Percentiles rank a stretch among this genome's conserved stretches.
These are phyloP conservation scores for Piaya cayana DNA, from an alignment of 2,113 vertebrate species.

Conservation along the genomic window DNA sequence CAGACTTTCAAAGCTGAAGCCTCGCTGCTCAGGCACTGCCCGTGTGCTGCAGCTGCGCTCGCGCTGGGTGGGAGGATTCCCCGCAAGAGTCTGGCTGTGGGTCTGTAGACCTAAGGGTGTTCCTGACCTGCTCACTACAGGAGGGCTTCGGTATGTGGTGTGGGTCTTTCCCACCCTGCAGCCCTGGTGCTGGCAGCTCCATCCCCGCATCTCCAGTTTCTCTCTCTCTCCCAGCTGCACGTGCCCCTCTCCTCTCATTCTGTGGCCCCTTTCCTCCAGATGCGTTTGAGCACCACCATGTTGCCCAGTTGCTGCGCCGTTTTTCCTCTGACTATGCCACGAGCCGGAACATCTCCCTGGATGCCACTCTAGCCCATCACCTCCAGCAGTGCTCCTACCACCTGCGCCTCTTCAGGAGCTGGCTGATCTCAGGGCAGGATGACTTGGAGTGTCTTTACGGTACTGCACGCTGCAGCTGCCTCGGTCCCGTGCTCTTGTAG, in stretches of 20 bases:
- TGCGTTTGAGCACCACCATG: slow-evolving; percentile 89
- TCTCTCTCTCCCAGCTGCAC: slow-evolving; percentile 18
- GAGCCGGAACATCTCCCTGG: slow-evolving; percentile 86
- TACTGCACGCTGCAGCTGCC: slow-evolving; percentile 80
- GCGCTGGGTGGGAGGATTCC: not conserved
- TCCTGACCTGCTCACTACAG: not conserved
- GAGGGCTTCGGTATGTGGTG: not conserved
- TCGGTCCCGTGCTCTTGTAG: slow-evolving; percentile 66
- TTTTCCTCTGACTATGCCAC: slow-evolving; percentile 90
- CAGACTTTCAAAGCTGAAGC: not conserved
- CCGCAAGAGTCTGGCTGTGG: not conserved
- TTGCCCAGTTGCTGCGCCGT: slow-evolving; percentile 92
- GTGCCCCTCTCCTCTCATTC: slow-evolving; percentile 57
- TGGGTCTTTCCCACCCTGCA: not conserved
- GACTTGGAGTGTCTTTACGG: slow-evolving; percentile 96
- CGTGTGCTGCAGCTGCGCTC: accelerated
- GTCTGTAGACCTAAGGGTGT: not conserved
- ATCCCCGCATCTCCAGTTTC: not conserved
- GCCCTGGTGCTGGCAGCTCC: slow-evolving; percentile 30
- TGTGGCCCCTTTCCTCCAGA: slow-evolving; percentile 84
- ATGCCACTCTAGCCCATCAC: slow-evolving; percentile 92
- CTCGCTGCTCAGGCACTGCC: not conserved
- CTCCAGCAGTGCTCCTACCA: slow-evolving; percentile 98
- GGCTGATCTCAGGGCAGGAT: slow-evolving; percentile 97
- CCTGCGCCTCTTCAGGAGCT: slow-evolving; percentile 98